These are phyloP conservation scores for Metopolophium dirhodum DNA, from an alignment of 1,140 invertebrate genomes.

Conservation along the genomic window DNA sequence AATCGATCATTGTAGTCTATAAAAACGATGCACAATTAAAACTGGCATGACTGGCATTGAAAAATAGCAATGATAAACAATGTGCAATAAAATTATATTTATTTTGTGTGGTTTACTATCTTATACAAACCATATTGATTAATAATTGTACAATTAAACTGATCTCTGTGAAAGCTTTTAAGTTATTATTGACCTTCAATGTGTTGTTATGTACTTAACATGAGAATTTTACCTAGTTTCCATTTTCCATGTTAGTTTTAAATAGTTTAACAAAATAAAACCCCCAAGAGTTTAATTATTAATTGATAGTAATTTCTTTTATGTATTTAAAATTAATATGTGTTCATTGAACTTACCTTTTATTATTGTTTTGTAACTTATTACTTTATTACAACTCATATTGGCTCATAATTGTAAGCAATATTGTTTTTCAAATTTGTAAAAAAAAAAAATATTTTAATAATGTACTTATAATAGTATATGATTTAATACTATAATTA, in stretches of 20 bases:
- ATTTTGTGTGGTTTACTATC: background rate
- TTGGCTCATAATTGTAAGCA: constrained; percentile 4
- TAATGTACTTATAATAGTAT: background rate
- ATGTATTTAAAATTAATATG: background rate
- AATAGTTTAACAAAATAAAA: background rate
- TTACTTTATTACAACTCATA: background rate
- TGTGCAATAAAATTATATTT: constrained; percentile 25
- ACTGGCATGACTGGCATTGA: background rate
- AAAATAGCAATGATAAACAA: background rate
- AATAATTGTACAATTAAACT: background rate
- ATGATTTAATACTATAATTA: background rate
- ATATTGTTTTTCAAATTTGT: background rate
- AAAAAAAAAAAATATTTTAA: background rate
- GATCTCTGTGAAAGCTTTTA: background rate
- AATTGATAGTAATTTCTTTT: background rate
- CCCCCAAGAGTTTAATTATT: background rate
- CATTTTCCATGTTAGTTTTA: background rate
- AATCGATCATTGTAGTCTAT: background rate
- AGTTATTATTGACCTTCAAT: background rate
- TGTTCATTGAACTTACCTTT: background rate
- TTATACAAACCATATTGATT: background rate
- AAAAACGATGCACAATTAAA: background rate
- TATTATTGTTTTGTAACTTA: background rate
- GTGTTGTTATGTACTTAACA: background rate
- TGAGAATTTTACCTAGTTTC: background rate